Evolutionary conservation across 1,140 invertebrate genomes (phyloP).

Genomic region (Drosophila cardini): DNA sequence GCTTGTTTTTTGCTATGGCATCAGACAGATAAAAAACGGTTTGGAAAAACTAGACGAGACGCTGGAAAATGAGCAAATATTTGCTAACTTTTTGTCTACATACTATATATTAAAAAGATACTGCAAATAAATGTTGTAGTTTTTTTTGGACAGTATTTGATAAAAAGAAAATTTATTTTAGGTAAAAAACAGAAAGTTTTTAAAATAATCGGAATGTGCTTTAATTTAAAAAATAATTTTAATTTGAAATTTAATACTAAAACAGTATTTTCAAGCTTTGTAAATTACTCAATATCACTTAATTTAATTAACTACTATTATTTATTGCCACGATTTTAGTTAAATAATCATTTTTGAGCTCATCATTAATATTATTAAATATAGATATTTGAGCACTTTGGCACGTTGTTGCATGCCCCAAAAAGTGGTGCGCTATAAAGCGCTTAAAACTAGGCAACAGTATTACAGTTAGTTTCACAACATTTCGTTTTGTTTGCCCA

Average conservation of each 20-base stretch:
- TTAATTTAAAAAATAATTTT: too few species aligned
- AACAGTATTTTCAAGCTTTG: too few species aligned
- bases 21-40: neutral
- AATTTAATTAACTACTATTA: neutral
- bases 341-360: too few species aligned
- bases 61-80: neutral
- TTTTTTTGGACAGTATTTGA: too few species aligned
- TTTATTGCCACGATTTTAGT: neutral
- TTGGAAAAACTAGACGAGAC: neutral
- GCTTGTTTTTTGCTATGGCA: conserved; percentile 16
- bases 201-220: too few species aligned
- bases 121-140: too few species aligned
- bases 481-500: conserved; percentile 17
- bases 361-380: conserved; percentile 6
- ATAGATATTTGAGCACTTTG: neutral
- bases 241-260: too few species aligned
- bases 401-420: neutral
- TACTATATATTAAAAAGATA: too few species aligned
- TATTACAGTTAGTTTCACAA: conserved; percentile 60
- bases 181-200: too few species aligned
- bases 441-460: conserved; percentile 77
- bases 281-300: neutral
- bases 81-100: too few species aligned
- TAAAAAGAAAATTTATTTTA: too few species aligned
- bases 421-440: conserved; percentile 37